Conservation (phyloP, 2,888 invertebrate species). For the Bruchidius siliquastri region DNA sequence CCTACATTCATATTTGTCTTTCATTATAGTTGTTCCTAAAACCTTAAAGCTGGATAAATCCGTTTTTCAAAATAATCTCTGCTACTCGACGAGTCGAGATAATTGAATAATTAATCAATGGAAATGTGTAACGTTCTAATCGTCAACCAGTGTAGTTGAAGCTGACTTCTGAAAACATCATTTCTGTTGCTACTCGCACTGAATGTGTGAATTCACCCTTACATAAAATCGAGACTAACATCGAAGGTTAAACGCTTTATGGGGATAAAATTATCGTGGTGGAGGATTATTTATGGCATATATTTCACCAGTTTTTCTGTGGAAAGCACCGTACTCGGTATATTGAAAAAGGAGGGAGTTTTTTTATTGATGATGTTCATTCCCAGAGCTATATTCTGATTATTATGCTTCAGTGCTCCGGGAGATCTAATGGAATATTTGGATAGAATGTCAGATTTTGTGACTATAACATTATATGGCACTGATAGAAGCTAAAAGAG, state of each 20-base stretch:
- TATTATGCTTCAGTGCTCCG: not conserved
- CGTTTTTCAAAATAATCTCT: too few species aligned
- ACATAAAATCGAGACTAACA: not conserved
- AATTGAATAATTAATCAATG: too few species aligned
- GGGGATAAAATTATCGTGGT: constrained; percentile 23
- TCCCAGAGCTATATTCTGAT: not conserved
- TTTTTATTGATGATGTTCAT: not conserved
- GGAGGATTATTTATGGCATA: constrained; percentile 20
- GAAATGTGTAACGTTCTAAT: too few species aligned
- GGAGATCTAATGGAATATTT: not conserved
- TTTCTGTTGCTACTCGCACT: not conserved
- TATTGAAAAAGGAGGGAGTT: not conserved
- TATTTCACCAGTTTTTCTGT: constrained; percentile 11
- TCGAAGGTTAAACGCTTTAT: constrained; percentile 16
- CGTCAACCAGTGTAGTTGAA: too few species aligned
- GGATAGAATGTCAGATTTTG: not conserved
- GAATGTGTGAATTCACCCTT: not conserved
- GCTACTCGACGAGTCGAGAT: too few species aligned
- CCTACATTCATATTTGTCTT: too few species aligned
- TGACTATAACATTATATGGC: not conserved
- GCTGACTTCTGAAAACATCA: too few species aligned
- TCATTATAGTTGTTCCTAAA: too few species aligned
- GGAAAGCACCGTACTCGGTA: not conserved
- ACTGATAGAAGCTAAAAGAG: too few species aligned
- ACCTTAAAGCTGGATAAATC: too few species aligned